Evolutionary conservation across 1,140 invertebrate genomes (phyloP).

Genomic region (Sinella curviseta): DNA sequence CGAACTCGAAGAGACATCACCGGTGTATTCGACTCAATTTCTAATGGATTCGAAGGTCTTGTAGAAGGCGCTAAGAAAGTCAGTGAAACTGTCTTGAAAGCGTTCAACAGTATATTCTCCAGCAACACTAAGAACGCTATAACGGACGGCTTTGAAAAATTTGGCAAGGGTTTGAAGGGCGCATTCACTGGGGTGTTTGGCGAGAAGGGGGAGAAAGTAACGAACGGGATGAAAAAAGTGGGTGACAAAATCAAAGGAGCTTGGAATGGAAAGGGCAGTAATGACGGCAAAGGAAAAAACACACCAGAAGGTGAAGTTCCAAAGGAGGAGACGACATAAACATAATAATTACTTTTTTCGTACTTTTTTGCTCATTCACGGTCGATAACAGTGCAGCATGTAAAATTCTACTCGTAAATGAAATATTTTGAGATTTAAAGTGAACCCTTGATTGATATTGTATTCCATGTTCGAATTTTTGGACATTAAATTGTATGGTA

Average conservation of each 20-base stretch:
- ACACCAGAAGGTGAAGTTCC: neutral
- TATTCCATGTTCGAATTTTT: too few species aligned
- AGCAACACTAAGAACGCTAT: neutral
- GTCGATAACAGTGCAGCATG: too few species aligned
- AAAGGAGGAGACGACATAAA: conserved; percentile 11
- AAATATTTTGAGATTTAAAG: too few species aligned
- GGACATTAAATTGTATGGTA: too few species aligned
- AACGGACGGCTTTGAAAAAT: neutral
- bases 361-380: too few species aligned
- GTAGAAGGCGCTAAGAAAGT: neutral
- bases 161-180: neutral
- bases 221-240: neutral
- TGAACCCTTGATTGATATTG: too few species aligned
- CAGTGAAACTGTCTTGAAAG: neutral
- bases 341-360: too few species aligned
- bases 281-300: neutral
- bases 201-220: neutral
- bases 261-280: neutral
- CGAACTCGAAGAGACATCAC: neutral
- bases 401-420: too few species aligned
- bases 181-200: neutral
- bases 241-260: neutral
- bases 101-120: neutral
- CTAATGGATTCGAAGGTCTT: neutral
- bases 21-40: neutral